phyloP scores from a whole-genome alignment of 2,888 invertebrate genomes.

The Eupithecia exiguata region DNA sequence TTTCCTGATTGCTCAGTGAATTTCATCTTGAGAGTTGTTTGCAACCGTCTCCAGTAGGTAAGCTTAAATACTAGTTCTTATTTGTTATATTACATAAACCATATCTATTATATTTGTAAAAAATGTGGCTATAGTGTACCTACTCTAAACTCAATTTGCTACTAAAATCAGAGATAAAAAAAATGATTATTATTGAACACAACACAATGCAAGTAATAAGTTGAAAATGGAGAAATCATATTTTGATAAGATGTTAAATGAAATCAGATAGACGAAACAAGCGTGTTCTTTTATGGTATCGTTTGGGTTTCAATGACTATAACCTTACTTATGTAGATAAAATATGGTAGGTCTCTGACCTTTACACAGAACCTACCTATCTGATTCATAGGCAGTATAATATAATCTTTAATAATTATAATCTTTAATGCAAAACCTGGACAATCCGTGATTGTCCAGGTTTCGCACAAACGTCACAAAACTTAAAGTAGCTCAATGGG shows the following conservation, averaged over 20 bases:
- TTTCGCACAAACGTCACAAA: too few relatives aligned
- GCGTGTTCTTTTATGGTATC: not conserved
- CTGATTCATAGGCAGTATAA: not conserved
- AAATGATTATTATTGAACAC: not conserved
- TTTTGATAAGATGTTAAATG: not conserved
- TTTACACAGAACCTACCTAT: not conserved
- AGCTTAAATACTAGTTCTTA: too few relatives aligned
- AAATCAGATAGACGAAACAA: not conserved
- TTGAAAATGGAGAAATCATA: not conserved
- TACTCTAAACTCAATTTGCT: not conserved
- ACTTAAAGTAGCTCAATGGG: too few relatives aligned
- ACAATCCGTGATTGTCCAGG: too few relatives aligned
- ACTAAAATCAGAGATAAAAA: not conserved
- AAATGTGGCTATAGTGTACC: not conserved
- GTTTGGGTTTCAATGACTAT: not conserved
- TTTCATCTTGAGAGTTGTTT: constrained; percentile 24
- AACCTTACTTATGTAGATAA: too few relatives aligned
- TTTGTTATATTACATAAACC: too few relatives aligned
- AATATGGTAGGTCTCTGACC: not conserved
- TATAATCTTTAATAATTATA: too few relatives aligned
- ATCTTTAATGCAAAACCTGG: too few relatives aligned
- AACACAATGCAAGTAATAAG: constrained; percentile 2
- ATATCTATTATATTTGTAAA: not conserved
- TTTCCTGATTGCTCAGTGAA: constrained; percentile 41
- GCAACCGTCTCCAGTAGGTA: too few relatives aligned